phyloP scores from a whole-genome alignment of 2,797 vertebrate genomes.

The Amniataba percoides region DNA sequence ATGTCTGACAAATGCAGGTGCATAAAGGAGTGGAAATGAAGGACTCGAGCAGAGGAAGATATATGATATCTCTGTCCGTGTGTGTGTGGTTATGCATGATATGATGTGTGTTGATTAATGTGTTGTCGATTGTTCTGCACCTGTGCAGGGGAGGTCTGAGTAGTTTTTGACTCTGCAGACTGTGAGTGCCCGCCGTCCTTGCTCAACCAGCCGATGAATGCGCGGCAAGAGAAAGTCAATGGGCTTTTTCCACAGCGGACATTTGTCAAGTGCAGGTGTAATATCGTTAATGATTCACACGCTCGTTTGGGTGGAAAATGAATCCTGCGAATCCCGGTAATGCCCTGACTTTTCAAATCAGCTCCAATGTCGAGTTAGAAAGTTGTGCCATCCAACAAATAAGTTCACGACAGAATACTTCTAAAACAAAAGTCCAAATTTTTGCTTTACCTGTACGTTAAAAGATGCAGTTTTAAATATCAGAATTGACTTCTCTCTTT shows the following conservation, averaged over 20 bases:
- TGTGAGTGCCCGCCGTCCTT: not conserved
- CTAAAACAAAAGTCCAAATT: not conserved
- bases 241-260: not conserved
- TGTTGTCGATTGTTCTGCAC: slow-evolving; percentile 46
- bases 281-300: not conserved
- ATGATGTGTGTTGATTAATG: slow-evolving; percentile 37
- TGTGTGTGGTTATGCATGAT: slow-evolving; percentile 13
- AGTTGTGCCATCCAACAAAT: too few relatives aligned
- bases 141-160: slow-evolving; percentile 34
- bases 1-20: slow-evolving; percentile 52
- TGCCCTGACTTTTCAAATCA: too few relatives aligned
- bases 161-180: slow-evolving; percentile 7
- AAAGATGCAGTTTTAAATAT: too few relatives aligned
- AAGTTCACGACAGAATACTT: not conserved
- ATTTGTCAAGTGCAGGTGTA: not conserved
- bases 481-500: not conserved
- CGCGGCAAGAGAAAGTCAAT: slow-evolving; percentile 10
- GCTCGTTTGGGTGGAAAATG: not conserved
- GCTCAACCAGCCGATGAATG: not conserved
- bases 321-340: too few relatives aligned
- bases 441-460: not conserved
- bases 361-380: too few relatives aligned
- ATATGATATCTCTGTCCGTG: slow-evolving; percentile 5
- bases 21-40: slow-evolving; percentile 41
- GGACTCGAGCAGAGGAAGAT: slow-evolving; percentile 24